Conservation (phyloP, 2,113 vertebrate species). For the Tor tambroides region DNA sequence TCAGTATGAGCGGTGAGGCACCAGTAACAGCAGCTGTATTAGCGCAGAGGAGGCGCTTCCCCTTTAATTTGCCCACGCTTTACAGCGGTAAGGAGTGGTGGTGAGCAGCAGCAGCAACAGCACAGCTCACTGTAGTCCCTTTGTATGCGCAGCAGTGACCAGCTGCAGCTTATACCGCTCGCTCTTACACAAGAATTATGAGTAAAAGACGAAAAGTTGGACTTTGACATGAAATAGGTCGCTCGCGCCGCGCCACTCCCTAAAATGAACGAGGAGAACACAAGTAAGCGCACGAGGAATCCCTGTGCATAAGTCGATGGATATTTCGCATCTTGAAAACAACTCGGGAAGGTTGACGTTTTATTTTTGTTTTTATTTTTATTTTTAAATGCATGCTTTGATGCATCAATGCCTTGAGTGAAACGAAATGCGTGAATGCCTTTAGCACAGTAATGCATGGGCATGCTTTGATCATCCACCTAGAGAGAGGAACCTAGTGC, state of each 20-base stretch:
- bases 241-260: constrained; percentile 33
- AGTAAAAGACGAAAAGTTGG: constrained; percentile 60
- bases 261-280: constrained; percentile 40
- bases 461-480: constrained; percentile 36
- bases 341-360: constrained; percentile 48
- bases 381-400: constrained; percentile 49
- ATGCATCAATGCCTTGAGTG: constrained; percentile 34
- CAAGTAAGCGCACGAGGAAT: constrained; percentile 57
- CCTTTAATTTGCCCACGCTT: constrained; percentile 79
- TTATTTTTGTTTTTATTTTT: not conserved
- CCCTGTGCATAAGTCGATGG: constrained; percentile 35
- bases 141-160: constrained; percentile 86
- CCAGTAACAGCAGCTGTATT: not conserved
- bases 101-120: constrained; percentile 62
- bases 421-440: constrained; percentile 33
- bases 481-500: constrained; percentile 52
- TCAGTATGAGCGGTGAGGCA: not conserved
- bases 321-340: constrained; percentile 48
- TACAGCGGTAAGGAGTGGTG: constrained; percentile 73
- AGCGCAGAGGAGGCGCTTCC: constrained; percentile 62
- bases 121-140: constrained; percentile 74
- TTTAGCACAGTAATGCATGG: constrained; percentile 51
- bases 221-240: constrained; percentile 34
- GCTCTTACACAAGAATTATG: constrained; percentile 71
- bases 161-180: constrained; percentile 84